Base-by-base conservation (phyloP, 2,797 vertebrate species). In the Aldrovandia affinis region DNA sequence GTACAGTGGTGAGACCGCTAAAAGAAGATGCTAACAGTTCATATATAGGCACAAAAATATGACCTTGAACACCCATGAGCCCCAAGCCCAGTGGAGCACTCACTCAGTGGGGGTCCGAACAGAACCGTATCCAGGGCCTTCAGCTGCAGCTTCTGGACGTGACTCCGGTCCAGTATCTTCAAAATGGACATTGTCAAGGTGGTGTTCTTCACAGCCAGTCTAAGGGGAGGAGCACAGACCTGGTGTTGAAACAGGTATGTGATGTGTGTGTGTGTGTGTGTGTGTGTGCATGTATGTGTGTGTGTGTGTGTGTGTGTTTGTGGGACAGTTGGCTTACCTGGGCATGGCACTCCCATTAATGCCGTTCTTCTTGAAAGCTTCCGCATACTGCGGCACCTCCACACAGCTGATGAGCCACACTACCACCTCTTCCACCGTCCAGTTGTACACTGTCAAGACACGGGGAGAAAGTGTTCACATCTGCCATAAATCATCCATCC, bases 61-160 rank as follows among this genome's bases (percentile, higher is more conserved):
- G 20, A 44, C 6, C 36, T 59, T 22, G 1, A 61, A 18, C 81
- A 33, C 4, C 84, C 61, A 28, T 61, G 78, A 81, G 10, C 39
- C 68, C 22, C 8, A 15, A 63, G 44, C 77, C n/a, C 28, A 30
- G 8, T 2, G 30, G 25, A 83, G 70, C 81, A 96, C 96, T 96
- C 88, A 97, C 96, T 47, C 55, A 95, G 92, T 12, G 96, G 95
- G 28, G 96, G 94, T 42, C 96, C 98, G 0, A 99, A 99, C 39
- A 99, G 96, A 73, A 99, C 96, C 0, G 96, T 96, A 89, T 99
- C 97, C 86, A 99, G 91, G 0, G 97, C 97, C 83, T 99, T 99
- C 65, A 99, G 96, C 91, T 98, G 97, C 88, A 99, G 95, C 83
- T 99, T 99, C 95, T 98, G 96, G 54, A 95, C 88, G 81, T 99